Evolutionary conservation across 2,797 vertebrate genomes (phyloP).

Genomic region (Trachurus trachurus): DNA sequence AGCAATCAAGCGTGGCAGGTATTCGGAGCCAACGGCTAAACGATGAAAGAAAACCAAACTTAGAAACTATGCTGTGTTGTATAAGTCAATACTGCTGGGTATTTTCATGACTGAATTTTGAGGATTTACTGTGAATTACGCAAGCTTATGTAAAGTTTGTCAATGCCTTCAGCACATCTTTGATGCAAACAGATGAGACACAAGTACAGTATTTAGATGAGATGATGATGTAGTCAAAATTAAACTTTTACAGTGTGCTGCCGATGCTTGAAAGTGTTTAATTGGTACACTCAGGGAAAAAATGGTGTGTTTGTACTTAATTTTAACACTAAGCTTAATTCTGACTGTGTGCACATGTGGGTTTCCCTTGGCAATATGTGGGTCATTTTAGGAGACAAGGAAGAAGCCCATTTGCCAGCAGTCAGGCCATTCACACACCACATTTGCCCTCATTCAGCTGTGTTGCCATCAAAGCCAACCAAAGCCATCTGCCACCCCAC

Average conservation of each 20-base stretch:
- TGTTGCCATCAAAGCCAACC: slow-evolving; percentile 41
- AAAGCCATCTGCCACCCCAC: slow-evolving; percentile 57
- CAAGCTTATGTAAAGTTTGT: slow-evolving; percentile 9
- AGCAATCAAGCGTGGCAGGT: slow-evolving; percentile 45
- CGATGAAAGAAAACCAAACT: slow-evolving; percentile 53
- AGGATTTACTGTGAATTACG: slow-evolving; percentile 32
- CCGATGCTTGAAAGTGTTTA: not conserved
- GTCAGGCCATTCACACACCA: slow-evolving; percentile 38
- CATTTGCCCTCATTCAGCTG: slow-evolving; percentile 50
- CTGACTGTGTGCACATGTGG: slow-evolving; percentile 30
- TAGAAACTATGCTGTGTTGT: slow-evolving; percentile 34
- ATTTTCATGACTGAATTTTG: slow-evolving; percentile 36
- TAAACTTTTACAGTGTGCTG: not conserved
- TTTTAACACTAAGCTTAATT: slow-evolving; percentile 30
- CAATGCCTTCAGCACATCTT: slow-evolving; percentile 12
- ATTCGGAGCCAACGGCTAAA: slow-evolving; percentile 49
- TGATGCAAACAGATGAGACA: not conserved
- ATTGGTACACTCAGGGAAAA: slow-evolving; percentile 1
- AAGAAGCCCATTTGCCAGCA: slow-evolving; percentile 45
- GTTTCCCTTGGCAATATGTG: slow-evolving; percentile 29
- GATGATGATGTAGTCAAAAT: not conserved
- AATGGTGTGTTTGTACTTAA: not conserved
- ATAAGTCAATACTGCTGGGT: slow-evolving; percentile 25
- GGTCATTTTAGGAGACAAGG: slow-evolving; percentile 56
- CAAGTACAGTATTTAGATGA: not conserved